Evolutionary conservation across 2,797 vertebrate species (phyloP), one percentile per base, ranked within the genome.

Genomic region (Syngnathus acus): DNA sequence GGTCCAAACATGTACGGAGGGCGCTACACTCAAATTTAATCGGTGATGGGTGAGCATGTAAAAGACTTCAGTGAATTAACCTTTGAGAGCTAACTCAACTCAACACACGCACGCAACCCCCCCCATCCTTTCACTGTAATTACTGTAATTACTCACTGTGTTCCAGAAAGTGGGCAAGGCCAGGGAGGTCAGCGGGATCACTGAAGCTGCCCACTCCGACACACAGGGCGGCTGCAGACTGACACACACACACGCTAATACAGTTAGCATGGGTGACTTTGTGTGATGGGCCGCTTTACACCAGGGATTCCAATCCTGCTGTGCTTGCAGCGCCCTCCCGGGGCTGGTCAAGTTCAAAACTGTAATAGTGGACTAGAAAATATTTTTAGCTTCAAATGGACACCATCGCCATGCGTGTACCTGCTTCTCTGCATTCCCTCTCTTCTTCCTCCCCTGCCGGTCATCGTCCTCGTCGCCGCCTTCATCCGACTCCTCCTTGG

Each of bases 151-250:
- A 93, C 95, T 90, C 91, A 99, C 97, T 99, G 79, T 98, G 96
- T 79, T 99, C 96, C 86, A 99, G 90, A 87, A 98, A 98, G 89
- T 98, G 97, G 74, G 97, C 97, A 69, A 99, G 92, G 80, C 97
- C 97, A 0, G 95, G 97, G 63, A 99, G 92, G 84, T 98, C 95
- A 73, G 89, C 82, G 0, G 97, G 97, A 86, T 99, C 97, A 69
- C 94, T 95, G 90, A 99, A 98, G 89, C 96, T 96, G 83, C 95
- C 97, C 68, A 93, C 94, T 65, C 94, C 94, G 68, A 99, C 86
- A 80, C 96, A 98, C 71, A 99, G 90, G 4, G 96, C 97, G 9
- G 96, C 96, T 76, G 96, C 96, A 80, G 95, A 95, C 96, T 98
- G 84, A 79, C 82, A 82, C 75, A 88, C 78, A 82, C 37, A 70